A percentile compares a stretch with the other conserved stretches of the same genome.
These are phyloP conservation scores for Philotrypesis tridentata DNA, from an alignment of 1,140 invertebrate species.

Conservation along the genomic window DNA sequence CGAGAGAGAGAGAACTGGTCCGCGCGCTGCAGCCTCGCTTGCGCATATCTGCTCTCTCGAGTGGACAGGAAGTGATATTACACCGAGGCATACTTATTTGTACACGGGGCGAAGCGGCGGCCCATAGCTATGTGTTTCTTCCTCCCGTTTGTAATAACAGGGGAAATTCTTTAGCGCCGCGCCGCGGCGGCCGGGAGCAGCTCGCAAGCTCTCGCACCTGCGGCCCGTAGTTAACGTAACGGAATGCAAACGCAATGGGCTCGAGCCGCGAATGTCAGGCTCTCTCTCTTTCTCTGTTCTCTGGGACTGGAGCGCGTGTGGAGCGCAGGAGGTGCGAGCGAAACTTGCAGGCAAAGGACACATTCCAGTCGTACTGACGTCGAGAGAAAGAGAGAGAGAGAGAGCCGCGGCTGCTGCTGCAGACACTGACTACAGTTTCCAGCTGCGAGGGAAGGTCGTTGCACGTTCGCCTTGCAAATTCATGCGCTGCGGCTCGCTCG, in stretches of 20 bases:
- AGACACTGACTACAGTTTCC: not conserved
- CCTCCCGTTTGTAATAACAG: not conserved
- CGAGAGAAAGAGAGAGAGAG: too few relatives aligned
- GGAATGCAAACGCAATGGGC: not conserved
- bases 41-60: not conserved
- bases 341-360: not conserved
- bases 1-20: slow-evolving; percentile 3
- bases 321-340: too few relatives aligned
- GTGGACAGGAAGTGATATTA: not conserved
- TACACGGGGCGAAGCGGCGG: not conserved
- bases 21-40: not conserved
- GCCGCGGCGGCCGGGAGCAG: too few relatives aligned
- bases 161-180: not conserved
- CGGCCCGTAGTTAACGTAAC: not conserved
- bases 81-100: not conserved
- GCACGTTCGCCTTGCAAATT: not conserved
- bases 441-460: not conserved
- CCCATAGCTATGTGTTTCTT: not conserved
- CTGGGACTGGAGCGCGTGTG: too few relatives aligned
- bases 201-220: too few relatives aligned
- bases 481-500: too few relatives aligned
- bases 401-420: not conserved
- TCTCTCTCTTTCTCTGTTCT: too few relatives aligned
- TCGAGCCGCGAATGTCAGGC: not conserved
- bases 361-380: not conserved